Percentiles rank a stretch among this genome's conserved stretches.
Conservation (phyloP, 2,888 invertebrate genomes). For the Tigriopus californicus region DNA sequence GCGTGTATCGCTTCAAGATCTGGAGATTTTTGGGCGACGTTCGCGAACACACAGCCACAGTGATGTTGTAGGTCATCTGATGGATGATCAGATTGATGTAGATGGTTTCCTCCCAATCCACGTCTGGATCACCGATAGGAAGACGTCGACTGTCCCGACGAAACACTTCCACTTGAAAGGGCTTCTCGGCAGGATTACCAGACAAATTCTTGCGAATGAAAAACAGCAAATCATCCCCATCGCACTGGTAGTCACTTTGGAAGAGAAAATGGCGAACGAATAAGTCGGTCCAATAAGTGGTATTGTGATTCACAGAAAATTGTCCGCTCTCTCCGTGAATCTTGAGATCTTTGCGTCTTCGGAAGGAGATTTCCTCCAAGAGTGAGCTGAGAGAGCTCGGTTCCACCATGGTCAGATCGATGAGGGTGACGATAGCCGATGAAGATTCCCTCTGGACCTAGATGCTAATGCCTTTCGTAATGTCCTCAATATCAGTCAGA, state of each 20-base stretch:
- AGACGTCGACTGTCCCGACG: conserved; percentile 89
- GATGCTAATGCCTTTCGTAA: conserved; percentile 35
- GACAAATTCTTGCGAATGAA: conserved; percentile 62
- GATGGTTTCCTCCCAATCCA: conserved; percentile 99
- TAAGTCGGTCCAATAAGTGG: conserved; percentile 86
- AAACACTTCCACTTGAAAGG: conserved; percentile 31
- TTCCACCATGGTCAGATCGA: not conserved
- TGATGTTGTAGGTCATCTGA: conserved; percentile 93
- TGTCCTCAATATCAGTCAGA: conserved; percentile 89
- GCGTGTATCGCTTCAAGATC: conserved; percentile 20
- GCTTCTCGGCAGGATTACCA: too few species aligned
- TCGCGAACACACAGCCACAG: conserved; percentile 90
- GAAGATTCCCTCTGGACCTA: not conserved
- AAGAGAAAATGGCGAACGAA: conserved; percentile 58
- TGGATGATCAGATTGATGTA: conserved; percentile 92
- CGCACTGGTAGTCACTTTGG: conserved; percentile 67
- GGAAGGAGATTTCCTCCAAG: conserved; percentile 74
- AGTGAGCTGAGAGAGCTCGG: too few species aligned
- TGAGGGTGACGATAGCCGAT: not conserved
- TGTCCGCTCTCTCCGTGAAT: not conserved
- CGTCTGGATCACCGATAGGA: conserved; percentile 84
- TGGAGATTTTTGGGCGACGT: conserved; percentile 83
- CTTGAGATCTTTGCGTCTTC: conserved; percentile 73
- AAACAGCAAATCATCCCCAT: conserved; percentile 83
- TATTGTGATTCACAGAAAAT: conserved; percentile 40